Percentiles rank a stretch among this genome's conserved stretches.
These are phyloP conservation scores for Caradrina kadenii DNA, from an alignment of 2,888 invertebrate species.

Conservation along the genomic window DNA sequence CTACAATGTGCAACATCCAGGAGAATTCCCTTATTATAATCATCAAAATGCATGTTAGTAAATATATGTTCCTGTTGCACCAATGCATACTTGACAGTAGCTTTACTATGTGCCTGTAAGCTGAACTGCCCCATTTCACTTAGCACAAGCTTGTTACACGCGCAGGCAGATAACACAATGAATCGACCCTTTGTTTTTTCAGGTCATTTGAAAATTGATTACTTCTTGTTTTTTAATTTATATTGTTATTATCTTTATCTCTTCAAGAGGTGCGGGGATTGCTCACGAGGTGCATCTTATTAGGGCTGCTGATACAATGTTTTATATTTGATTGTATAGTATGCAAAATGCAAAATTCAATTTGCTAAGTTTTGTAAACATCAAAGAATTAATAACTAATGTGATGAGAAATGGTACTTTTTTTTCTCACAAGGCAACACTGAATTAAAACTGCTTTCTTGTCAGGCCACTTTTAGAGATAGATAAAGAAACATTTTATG, in stretches of 20 bases:
- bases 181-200: conserved; percentile 23
- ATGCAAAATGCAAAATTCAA: no score
- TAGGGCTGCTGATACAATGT: not conserved
- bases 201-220: conserved; percentile 45
- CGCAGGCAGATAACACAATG: conserved; percentile 25
- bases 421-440: no score
- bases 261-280: not conserved
- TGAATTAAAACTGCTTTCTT: no score
- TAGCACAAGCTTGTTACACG: conserved; percentile 15
- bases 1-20: not conserved
- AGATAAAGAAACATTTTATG: no score
- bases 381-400: no score
- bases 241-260: conserved; percentile 33
- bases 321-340: conserved; percentile 15
- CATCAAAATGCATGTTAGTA: not conserved
- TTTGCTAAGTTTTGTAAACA: no score
- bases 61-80: not conserved
- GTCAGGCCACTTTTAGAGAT: no score
- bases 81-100: not conserved
- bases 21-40: not conserved
- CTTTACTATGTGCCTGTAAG: not conserved
- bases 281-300: not conserved
- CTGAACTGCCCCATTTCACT: conserved; percentile 4
- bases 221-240: conserved; percentile 33
- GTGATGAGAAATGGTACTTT: no score